A percentile compares a stretch with the other conserved stretches of the same genome.
Evolutionary conservation across 2,888 invertebrate species (phyloP).

Genomic region (Hirtodrosophila duncani): DNA sequence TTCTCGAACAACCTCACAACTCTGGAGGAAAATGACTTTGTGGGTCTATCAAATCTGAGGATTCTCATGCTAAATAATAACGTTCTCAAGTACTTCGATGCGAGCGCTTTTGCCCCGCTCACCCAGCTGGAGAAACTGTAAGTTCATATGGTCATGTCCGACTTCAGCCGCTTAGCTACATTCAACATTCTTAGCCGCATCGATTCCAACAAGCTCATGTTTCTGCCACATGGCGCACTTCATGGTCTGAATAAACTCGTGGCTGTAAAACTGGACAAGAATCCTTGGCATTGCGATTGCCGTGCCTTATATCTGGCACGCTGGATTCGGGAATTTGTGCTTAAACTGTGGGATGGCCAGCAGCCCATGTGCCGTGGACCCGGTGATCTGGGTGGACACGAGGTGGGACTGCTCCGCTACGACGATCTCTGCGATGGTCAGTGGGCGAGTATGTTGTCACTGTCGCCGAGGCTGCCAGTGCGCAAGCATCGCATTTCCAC

Average conservation of each 20-base stretch:
- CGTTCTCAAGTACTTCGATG: constrained; percentile 78
- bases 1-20: constrained; percentile 80
- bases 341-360: constrained; percentile 80
- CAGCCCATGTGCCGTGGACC: constrained; percentile 80
- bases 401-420: constrained; percentile 80
- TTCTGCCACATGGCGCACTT: constrained; percentile 81
- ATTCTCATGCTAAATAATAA: constrained; percentile 82
- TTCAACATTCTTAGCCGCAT: constrained; percentile 80
- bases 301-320: constrained; percentile 82
- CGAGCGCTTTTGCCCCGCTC: constrained; percentile 77
- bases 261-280: constrained; percentile 82
- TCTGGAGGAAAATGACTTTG: constrained; percentile 79
- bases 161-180: background rate
- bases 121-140: constrained; percentile 79
- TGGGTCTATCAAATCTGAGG: constrained; percentile 79
- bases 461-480: constrained; percentile 77
- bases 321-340: constrained; percentile 79
- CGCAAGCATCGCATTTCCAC: constrained; percentile 76
- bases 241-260: constrained; percentile 80
- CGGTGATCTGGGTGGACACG: constrained; percentile 79
- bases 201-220: constrained; percentile 83
- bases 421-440: constrained; percentile 85
- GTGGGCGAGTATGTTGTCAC: constrained; percentile 84
- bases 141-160: constrained; percentile 56
- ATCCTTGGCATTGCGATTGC: constrained; percentile 84